Conservation (phyloP, 92 coral and sea anemone species). For the Palythoa heliodiscus region DNA sequence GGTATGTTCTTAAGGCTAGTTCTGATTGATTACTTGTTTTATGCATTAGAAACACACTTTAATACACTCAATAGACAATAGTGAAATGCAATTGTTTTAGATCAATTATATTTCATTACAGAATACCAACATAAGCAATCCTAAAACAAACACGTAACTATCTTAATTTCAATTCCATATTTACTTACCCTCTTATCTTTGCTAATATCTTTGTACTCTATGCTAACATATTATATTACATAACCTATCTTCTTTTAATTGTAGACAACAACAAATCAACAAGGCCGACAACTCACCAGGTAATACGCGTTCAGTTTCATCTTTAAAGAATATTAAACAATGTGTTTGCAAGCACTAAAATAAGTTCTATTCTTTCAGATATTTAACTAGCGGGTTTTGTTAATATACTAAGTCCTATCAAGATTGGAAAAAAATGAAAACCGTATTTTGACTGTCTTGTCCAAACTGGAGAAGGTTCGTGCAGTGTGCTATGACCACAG, state of each 20-base stretch:
- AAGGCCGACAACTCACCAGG: background rate
- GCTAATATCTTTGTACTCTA: slow-evolving; percentile 28
- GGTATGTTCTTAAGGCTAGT: slow-evolving; percentile 14
- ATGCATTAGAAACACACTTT: too few species aligned
- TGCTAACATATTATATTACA: slow-evolving; percentile 17
- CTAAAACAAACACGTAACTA: background rate
- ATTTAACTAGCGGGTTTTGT: slow-evolving; percentile 30
- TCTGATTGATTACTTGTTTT: background rate
- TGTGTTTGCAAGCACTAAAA: background rate
- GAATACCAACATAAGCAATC: slow-evolving; percentile 29
- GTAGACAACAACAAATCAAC: background rate
- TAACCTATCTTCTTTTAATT: slow-evolving; percentile 18
- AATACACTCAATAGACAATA: too few species aligned
- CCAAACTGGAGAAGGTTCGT: slow-evolving; percentile 12
- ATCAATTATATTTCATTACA: slow-evolving; percentile 13
- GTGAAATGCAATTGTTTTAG: too few species aligned
- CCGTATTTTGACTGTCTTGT: slow-evolving; percentile 32
- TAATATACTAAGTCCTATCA: background rate
- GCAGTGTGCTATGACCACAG: too few species aligned
- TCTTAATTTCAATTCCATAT: slow-evolving; percentile 22
- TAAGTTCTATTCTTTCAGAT: slow-evolving; percentile 24
- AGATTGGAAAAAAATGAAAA: background rate
- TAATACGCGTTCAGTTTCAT: slow-evolving; percentile 15
- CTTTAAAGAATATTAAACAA: slow-evolving; percentile 9
- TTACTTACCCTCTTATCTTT: slow-evolving; percentile 27